Conservation (phyloP, 2,113 vertebrate genomes). For the Thamnaconus septentrionalis region DNA sequence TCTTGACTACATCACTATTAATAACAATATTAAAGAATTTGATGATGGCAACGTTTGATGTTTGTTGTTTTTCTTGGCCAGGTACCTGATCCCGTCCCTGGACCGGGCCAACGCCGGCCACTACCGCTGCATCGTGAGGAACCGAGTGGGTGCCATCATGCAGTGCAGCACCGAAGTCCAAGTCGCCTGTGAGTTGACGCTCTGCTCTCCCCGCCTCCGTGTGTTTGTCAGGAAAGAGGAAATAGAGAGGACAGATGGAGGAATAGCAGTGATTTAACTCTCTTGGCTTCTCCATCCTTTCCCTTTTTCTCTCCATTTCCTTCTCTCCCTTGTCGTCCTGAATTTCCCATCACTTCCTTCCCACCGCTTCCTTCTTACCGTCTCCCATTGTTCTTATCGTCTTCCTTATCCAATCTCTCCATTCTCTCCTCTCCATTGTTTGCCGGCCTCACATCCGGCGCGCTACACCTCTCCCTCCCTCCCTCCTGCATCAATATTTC, state of each 20-base stretch:
- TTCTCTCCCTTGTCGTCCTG: conserved; percentile 6
- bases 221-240: conserved; percentile 2
- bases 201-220: neutral
- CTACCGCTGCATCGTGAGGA: conserved; percentile 97
- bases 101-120: conserved; percentile 91
- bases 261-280: neutral
- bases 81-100: conserved; percentile 94
- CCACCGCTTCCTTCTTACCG: no score
- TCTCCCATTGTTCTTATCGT: no score
- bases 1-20: conserved; percentile 26
- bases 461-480: no score
- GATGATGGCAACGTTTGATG: conserved; percentile 51
- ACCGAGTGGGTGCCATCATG: conserved; percentile 94
- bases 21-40: conserved; percentile 47
- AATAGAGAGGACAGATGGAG: no score
- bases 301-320: conserved; percentile 10
- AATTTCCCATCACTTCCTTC: neutral
- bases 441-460: no score
- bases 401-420: neutral
- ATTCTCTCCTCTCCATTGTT: no score
- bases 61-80: conserved; percentile 58
- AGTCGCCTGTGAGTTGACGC: conserved; percentile 92
- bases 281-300: neutral
- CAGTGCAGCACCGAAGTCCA: conserved; percentile 95
- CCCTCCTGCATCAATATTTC: conserved; percentile 2